Evolutionary conservation across 2,113 vertebrate species (phyloP).

Genomic region (Neolamprologus modestus): DNA sequence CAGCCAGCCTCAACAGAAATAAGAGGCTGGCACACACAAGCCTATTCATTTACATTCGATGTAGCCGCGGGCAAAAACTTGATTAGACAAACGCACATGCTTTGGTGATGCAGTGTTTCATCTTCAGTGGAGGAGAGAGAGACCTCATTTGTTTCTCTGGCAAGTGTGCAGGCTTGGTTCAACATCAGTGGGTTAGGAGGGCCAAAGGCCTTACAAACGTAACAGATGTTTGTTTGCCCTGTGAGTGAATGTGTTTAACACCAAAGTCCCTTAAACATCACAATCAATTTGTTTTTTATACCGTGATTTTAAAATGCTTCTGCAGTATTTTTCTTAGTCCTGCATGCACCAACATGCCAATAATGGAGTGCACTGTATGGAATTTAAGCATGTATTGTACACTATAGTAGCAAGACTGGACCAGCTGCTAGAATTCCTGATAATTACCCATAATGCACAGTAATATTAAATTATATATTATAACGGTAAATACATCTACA

Average conservation of each 20-base stretch:
- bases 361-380: not conserved
- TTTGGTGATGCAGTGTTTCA: slow-evolving; percentile 70
- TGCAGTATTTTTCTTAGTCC: not conserved
- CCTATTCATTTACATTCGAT: slow-evolving; percentile 61
- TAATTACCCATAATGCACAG: not conserved
- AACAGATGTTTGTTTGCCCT: slow-evolving; percentile 64
- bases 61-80: slow-evolving; percentile 61
- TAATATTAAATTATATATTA: not conserved
- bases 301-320: slow-evolving; percentile 14
- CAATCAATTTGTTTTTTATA: slow-evolving; percentile 44
- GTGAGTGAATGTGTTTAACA: slow-evolving; percentile 41
- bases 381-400: not conserved
- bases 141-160: slow-evolving; percentile 58
- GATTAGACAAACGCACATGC: slow-evolving; percentile 67
- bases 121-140: slow-evolving; percentile 62
- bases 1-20: slow-evolving; percentile 51
- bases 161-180: slow-evolving; percentile 47
- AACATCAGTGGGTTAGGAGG: slow-evolving; percentile 63
- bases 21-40: slow-evolving; percentile 57
- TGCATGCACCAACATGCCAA: not conserved
- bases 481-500: not conserved
- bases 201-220: slow-evolving; percentile 54
- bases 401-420: not conserved
- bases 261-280: slow-evolving; percentile 29
- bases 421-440: not conserved